Evolutionary conservation across 2,888 invertebrate genomes (phyloP).

Genomic region (Ophion slaviceki): DNA sequence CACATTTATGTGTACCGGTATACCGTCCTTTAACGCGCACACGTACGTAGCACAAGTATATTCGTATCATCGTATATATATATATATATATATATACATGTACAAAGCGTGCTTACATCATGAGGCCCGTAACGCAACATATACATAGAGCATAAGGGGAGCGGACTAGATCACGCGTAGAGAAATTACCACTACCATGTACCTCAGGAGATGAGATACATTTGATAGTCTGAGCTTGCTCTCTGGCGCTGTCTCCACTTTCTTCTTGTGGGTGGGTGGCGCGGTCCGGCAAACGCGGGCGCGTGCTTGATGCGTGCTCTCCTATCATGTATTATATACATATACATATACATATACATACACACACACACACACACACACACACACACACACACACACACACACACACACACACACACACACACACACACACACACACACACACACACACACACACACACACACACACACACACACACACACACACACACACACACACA

Average conservation of each 20-base stretch:
- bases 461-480: no score
- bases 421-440: no score
- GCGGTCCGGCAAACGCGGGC: conserved; percentile 62
- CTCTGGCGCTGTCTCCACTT: conserved; percentile 57
- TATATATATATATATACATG: conserved; percentile 22
- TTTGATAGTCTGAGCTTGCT: conserved; percentile 43
- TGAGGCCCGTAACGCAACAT: conserved; percentile 13
- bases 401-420: no score
- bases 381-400: no score
- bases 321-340: conserved; percentile 15
- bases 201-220: conserved; percentile 55
- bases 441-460: no score
- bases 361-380: no score
- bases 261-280: conserved; percentile 74
- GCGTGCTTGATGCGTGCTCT: conserved; percentile 62
- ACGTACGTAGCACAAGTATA: conserved; percentile 5
- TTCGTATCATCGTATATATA: not conserved
- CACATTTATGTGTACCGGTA: conserved; percentile 1
- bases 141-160: conserved; percentile 11
- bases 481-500: no score
- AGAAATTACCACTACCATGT: conserved; percentile 47
- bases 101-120: conserved; percentile 18
- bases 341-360: not conserved
- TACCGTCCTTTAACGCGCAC: not conserved
- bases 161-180: conserved; percentile 21